phyloP scores from a whole-genome alignment of 2,888 invertebrate species.

The Microplitis manilae region DNA sequence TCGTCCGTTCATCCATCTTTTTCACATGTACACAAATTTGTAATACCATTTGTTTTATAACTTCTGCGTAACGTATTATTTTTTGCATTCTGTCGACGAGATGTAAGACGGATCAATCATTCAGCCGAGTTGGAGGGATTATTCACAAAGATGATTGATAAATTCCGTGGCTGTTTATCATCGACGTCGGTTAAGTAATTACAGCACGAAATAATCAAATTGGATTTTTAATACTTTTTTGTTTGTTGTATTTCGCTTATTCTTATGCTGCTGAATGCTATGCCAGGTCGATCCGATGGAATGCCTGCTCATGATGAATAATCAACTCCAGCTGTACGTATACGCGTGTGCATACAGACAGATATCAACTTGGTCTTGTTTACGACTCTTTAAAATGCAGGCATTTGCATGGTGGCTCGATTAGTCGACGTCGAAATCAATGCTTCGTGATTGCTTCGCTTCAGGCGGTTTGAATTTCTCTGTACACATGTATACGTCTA shows the following conservation, averaged over 20 bases:
- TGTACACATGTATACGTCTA: neutral
- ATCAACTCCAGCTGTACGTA: slow-evolving; percentile 25
- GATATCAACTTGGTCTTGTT: slow-evolving; percentile 39
- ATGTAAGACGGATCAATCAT: slow-evolving; percentile 19
- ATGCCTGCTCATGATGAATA: slow-evolving; percentile 37
- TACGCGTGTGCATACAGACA: neutral
- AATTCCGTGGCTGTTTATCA: neutral
- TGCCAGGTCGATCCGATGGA: neutral
- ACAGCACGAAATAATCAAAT: slow-evolving; percentile 23
- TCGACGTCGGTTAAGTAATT: slow-evolving; percentile 32
- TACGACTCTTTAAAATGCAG: slow-evolving; percentile 51
- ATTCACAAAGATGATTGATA: slow-evolving; percentile 17
- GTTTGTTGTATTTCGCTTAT: neutral
- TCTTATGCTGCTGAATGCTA: too few species aligned
- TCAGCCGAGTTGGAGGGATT: neutral
- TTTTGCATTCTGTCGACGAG: slow-evolving; percentile 20
- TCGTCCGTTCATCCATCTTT: slow-evolving; percentile 3
- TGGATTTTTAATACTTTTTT: slow-evolving; percentile 4
- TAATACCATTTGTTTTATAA: slow-evolving; percentile 28
- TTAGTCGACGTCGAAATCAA: slow-evolving; percentile 54
- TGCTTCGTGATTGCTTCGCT: slow-evolving; percentile 54
- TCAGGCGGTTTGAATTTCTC: slow-evolving; percentile 44
- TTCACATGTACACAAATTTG: slow-evolving; percentile 29
- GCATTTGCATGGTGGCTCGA: slow-evolving; percentile 53
- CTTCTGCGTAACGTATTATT: neutral